phyloP scores from a whole-genome alignment of 2,888 invertebrate species.

The Thysanoteuthis rhombus region DNA sequence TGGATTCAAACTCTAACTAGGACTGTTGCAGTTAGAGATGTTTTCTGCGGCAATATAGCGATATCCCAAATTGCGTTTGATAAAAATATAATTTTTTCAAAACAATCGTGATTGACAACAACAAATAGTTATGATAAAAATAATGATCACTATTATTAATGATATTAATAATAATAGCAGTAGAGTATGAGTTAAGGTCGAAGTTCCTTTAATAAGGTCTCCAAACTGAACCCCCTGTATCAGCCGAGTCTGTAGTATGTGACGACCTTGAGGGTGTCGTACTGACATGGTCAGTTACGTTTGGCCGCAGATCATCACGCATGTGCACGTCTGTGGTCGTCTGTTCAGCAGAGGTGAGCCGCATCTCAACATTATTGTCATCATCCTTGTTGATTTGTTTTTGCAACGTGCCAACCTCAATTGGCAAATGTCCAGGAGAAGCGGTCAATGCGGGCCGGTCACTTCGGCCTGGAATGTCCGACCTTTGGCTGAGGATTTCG shows the following conservation, averaged over 20 bases:
- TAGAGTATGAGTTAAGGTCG: neutral
- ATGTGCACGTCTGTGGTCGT: neutral
- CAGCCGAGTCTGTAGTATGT: neutral
- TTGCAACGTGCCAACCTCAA: neutral
- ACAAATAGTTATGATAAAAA: neutral
- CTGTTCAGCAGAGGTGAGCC: neutral
- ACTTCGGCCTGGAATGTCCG: slow-evolving; percentile 25
- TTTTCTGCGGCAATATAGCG: neutral
- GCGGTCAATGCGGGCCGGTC: neutral
- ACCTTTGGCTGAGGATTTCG: slow-evolving; percentile 47
- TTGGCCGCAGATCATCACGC: slow-evolving; percentile 13
- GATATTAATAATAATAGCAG: neutral
- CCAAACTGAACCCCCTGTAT: neutral
- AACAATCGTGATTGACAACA: neutral
- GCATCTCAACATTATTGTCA: neutral
- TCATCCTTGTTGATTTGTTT: neutral
- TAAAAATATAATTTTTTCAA: neutral
- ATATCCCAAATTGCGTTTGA: neutral
- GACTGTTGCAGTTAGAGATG: neutral
- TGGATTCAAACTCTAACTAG: neutral
- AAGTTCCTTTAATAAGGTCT: slow-evolving; percentile 17
- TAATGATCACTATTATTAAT: neutral
- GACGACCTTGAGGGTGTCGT: neutral
- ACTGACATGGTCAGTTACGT: neutral
- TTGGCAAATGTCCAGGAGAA: neutral